These are phyloP conservation scores for Lasaia peninsularis DNA, from an alignment of 1,140 invertebrate species.

Conservation along the genomic window DNA sequence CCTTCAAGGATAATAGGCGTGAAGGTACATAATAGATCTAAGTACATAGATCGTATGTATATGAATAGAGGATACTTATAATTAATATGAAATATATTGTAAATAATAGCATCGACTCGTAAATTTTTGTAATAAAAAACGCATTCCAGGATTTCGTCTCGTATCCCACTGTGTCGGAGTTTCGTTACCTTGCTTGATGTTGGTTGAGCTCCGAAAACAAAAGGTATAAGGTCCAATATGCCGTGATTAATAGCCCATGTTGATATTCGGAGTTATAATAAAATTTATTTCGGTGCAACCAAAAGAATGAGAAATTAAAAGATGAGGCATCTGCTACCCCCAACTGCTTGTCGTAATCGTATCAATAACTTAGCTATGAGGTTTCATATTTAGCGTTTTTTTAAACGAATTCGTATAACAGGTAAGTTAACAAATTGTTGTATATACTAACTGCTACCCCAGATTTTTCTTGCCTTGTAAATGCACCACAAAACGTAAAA, in stretches of 20 bases:
- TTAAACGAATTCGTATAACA: neutral
- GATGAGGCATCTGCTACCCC: constrained; percentile 48
- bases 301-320: constrained; percentile 30
- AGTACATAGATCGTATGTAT: constrained; percentile 13
- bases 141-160: constrained; percentile 45
- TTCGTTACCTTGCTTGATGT: constrained; percentile 31
- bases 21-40: no score
- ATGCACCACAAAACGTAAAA: no score
- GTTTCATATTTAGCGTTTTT: neutral
- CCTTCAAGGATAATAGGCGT: no score
- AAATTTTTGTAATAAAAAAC: constrained; percentile 58
- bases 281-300: constrained; percentile 25
- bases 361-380: constrained; percentile 40
- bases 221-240: constrained; percentile 27
- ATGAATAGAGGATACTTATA: constrained; percentile 47
- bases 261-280: constrained; percentile 12
- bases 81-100: constrained; percentile 55
- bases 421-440: constrained; percentile 14
- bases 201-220: constrained; percentile 17
- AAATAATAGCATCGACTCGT: constrained; percentile 54
- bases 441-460: no score
- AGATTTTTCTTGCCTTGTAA: no score
- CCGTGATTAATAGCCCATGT: constrained; percentile 2
- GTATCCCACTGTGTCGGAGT: constrained; percentile 50
- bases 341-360: constrained; percentile 42